Conservation (phyloP, 30 jellyfish, hydroid and myxozoan species). For the Aurelia aurita region DNA sequence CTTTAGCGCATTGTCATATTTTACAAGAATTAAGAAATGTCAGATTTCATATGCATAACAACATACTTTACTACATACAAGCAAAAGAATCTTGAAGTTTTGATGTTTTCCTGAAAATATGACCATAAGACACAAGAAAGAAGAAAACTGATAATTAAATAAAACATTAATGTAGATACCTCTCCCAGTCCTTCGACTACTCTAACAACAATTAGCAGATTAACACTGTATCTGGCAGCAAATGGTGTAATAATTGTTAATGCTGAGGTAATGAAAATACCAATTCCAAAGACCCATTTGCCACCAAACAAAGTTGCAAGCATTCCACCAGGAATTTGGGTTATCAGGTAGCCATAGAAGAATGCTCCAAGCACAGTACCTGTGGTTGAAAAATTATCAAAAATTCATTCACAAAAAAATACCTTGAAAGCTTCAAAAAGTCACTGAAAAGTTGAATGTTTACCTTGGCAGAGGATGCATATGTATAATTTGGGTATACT, state of each 20-base stretch:
- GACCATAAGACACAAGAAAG: no score
- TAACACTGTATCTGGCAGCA: constrained; percentile 78
- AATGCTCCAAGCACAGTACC: constrained; percentile 89
- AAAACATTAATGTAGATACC: constrained; percentile 71
- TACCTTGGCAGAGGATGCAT: no score
- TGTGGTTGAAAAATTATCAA: neutral
- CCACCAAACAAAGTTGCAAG: constrained; percentile 78
- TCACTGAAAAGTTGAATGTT: no score
- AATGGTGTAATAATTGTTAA: constrained; percentile 88
- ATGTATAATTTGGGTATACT: no score
- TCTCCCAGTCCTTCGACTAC: constrained; percentile 89
- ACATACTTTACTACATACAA: no score
- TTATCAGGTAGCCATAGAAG: constrained; percentile 88
- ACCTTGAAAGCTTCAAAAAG: no score
- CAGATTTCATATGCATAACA: no score
- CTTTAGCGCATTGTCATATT: no score
- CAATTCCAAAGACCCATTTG: constrained; percentile 91
- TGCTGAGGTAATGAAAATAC: constrained; percentile 74
- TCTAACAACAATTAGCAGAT: constrained; percentile 66
- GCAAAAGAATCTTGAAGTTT: no score
- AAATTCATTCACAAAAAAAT: neutral
- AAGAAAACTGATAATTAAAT: no score
- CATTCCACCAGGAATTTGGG: constrained; percentile 91
- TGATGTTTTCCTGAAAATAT: no score
- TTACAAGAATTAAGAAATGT: no score